Percentiles rank a stretch among this genome's conserved stretches.
Evolutionary conservation across 2,113 vertebrate species (phyloP).

Genomic region (Rhynchopsitta pachyrhyncha): DNA sequence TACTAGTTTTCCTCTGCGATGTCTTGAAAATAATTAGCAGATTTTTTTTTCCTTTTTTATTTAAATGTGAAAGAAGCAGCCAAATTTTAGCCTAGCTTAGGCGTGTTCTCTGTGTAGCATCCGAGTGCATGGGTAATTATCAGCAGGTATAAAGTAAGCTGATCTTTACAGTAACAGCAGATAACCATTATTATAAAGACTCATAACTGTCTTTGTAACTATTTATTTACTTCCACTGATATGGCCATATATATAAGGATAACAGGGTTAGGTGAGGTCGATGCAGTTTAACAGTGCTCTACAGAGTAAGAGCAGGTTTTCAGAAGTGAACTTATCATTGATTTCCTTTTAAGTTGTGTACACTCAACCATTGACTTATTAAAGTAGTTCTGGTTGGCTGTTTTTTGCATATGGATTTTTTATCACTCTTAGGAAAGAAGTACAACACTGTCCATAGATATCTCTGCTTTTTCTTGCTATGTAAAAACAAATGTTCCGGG

Average conservation of each 20-base stretch:
- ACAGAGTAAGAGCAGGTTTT: background rate
- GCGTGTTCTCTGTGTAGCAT: background rate
- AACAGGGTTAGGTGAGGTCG: background rate
- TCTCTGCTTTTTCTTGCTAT: background rate
- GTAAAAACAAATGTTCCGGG: background rate
- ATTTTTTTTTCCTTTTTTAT: background rate
- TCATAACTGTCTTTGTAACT: background rate
- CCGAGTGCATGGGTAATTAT: background rate
- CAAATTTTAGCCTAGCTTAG: background rate
- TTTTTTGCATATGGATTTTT: background rate
- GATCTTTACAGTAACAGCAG: background rate
- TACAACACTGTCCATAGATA: background rate
- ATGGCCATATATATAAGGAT: background rate
- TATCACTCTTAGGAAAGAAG: background rate
- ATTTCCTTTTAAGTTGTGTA: background rate
- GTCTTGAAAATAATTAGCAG: background rate
- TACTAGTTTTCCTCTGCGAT: background rate
- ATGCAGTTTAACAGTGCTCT: background rate
- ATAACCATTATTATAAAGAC: background rate
- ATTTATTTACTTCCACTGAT: background rate
- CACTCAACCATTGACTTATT: background rate
- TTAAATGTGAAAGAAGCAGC: background rate
- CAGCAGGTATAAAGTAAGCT: background rate
- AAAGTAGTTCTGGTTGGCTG: background rate
- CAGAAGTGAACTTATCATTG: background rate